Percentiles rank a stretch among this genome's conserved stretches.
phyloP scores from a whole-genome alignment of 2,113 vertebrate species.

The Gadus macrocephalus region DNA sequence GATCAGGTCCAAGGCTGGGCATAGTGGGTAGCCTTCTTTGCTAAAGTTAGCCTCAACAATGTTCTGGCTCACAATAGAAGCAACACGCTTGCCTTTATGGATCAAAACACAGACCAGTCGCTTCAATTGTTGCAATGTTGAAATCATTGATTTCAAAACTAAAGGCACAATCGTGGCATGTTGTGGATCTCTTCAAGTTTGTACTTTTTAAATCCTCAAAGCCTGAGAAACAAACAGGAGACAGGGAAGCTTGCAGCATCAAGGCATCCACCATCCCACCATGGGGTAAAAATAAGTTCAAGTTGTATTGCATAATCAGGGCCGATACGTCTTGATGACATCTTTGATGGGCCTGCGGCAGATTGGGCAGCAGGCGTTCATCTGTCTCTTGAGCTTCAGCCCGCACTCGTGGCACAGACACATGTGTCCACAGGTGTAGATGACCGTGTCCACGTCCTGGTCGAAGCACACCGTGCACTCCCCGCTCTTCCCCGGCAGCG shows the following conservation, averaged over 20 bases:
- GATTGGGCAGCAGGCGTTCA: constrained; percentile 93
- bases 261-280: not conserved
- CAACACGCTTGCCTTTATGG: constrained; percentile 18
- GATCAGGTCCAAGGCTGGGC: constrained; percentile 5
- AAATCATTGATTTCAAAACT: not conserved
- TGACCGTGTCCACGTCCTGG: constrained; percentile 95
- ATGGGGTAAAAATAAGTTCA: too few relatives aligned
- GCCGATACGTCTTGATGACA: constrained; percentile 96
- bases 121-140: not conserved
- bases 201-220: constrained; percentile 9
- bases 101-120: constrained; percentile 22
- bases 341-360: constrained; percentile 96
- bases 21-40: constrained; percentile 4
- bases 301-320: constrained; percentile 62
- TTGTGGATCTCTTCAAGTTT: constrained; percentile 36
- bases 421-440: constrained; percentile 99
- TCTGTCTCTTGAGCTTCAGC: constrained; percentile 91
- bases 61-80: constrained; percentile 4
- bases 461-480: constrained; percentile 98
- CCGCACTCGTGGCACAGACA: constrained; percentile 95
- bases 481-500: constrained; percentile 78
- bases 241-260: constrained; percentile 22
- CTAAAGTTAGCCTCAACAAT: constrained; percentile 5
- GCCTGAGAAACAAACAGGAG: constrained; percentile 43
- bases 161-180: constrained; percentile 50